Conservation (phyloP, 1,140 invertebrate genomes). For the Drosophila kepulauana region DNA sequence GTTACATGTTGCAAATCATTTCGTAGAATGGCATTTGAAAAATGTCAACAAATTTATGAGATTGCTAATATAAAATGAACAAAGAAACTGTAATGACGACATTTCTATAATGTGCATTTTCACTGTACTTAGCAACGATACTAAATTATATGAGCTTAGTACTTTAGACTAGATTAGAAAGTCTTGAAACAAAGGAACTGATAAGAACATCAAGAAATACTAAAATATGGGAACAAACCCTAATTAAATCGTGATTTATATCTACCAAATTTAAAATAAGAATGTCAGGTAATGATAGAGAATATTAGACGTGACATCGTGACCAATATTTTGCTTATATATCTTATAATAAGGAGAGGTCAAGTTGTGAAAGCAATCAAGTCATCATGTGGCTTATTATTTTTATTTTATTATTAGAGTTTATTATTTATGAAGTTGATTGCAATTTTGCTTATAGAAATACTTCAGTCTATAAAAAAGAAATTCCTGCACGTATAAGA, state of each 20-base stretch:
- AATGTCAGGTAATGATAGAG: too few species aligned
- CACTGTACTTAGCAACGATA: not conserved
- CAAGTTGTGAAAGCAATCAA: too few species aligned
- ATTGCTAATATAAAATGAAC: not conserved
- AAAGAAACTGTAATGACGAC: not conserved
- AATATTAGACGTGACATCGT: too few species aligned
- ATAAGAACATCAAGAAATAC: not conserved
- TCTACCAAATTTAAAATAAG: too few species aligned
- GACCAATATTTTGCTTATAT: too few species aligned
- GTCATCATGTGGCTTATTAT: too few species aligned
- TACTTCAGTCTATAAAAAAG: constrained; percentile 15
- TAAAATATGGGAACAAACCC: not conserved
- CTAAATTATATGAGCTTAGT: not conserved
- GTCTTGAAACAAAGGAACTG: not conserved
- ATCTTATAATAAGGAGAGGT: too few species aligned
- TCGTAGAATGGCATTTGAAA: too few species aligned
- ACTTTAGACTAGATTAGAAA: not conserved
- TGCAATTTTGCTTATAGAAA: not conserved
- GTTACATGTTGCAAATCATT: too few species aligned
- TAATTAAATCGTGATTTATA: not conserved
- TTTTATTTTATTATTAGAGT: too few species aligned
- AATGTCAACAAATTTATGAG: too few species aligned
- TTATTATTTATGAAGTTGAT: too few species aligned
- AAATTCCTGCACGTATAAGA: constrained; percentile 40
- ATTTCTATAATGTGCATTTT: not conserved